These are phyloP conservation scores for Odontamblyopus lacepedii DNA, from an alignment of 2,797 vertebrate genomes.

Conservation along the genomic window DNA sequence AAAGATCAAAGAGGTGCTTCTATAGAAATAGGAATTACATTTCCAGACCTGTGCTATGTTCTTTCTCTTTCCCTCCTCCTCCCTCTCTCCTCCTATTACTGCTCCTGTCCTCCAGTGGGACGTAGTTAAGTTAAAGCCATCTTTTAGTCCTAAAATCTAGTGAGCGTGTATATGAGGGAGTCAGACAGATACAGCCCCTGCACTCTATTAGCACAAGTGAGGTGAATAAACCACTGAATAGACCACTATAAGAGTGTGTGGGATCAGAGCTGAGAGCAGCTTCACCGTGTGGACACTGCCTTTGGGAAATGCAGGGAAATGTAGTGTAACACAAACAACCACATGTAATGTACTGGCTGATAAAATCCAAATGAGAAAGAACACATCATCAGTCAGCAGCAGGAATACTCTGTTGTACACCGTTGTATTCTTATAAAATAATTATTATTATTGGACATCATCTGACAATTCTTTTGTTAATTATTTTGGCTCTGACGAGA, in stretches of 20 bases:
- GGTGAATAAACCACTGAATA: slow-evolving; percentile 76
- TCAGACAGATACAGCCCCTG: slow-evolving; percentile 68
- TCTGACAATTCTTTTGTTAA: neutral
- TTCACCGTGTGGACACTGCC: slow-evolving; percentile 50
- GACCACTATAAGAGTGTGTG: slow-evolving; percentile 48
- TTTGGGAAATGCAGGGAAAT: slow-evolving; percentile 66
- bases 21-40: slow-evolving; percentile 82
- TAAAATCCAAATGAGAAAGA: slow-evolving; percentile 46
- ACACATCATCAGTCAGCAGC: slow-evolving; percentile 19
- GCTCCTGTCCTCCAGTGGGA: slow-evolving; percentile 60
- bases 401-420: slow-evolving; percentile 6
- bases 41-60: slow-evolving; percentile 70
- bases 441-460: neutral
- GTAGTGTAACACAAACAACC: slow-evolving; percentile 64
- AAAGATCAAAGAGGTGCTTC: slow-evolving; percentile 82
- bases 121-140: slow-evolving; percentile 68
- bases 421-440: neutral
- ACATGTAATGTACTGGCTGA: slow-evolving; percentile 41
- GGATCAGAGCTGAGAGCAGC: slow-evolving; percentile 49
- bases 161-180: slow-evolving; percentile 57
- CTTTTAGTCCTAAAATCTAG: slow-evolving; percentile 72
- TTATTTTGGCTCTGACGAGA: neutral
- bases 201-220: slow-evolving; percentile 73
- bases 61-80: slow-evolving; percentile 22
- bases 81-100: slow-evolving; percentile 46